These are phyloP conservation scores for Malurus alboscapulatus DNA, from an alignment of 2,113 vertebrate genomes.

Conservation along the genomic window DNA sequence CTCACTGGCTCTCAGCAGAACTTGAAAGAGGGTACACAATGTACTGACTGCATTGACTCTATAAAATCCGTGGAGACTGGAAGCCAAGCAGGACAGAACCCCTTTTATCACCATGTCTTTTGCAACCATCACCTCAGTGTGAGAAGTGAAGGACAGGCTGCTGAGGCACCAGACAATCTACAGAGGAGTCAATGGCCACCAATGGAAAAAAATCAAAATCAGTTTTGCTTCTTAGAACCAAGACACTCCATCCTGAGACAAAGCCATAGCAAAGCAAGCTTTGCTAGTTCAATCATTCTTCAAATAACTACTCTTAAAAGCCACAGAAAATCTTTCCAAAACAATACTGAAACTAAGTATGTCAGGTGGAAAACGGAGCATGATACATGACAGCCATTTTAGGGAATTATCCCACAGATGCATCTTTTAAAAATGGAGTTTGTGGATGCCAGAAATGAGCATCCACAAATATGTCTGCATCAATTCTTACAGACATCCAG, in stretches of 20 bases:
- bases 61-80: background rate
- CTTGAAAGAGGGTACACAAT: background rate
- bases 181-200: background rate
- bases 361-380: background rate
- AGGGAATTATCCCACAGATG: background rate
- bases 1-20: background rate
- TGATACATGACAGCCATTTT: background rate
- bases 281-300: background rate
- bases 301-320: background rate
- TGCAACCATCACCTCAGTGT: background rate
- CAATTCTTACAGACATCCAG: background rate
- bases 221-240: background rate
- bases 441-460: background rate
- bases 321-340: background rate
- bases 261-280: background rate
- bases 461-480: background rate
- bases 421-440: background rate
- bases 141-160: background rate
- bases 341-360: background rate
- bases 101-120: background rate
- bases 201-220: background rate
- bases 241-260: background rate
- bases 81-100: background rate
- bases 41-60: background rate
- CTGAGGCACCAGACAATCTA: background rate